Conservation (phyloP, 2,797 vertebrate genomes). For the Brachyalestes nurse region DNA sequence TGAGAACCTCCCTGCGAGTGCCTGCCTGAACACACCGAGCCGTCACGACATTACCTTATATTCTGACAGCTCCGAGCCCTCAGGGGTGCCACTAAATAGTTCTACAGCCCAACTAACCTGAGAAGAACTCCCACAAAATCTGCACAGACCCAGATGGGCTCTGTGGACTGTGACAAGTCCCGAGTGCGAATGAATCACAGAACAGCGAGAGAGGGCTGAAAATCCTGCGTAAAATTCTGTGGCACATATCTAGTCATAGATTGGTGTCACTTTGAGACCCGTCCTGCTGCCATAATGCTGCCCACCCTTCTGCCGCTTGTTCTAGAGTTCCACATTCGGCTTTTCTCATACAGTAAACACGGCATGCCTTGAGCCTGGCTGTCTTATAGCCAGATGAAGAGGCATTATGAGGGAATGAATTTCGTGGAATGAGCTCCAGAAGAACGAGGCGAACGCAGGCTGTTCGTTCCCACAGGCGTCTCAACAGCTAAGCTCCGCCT, state of each 20-base stretch:
- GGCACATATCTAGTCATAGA: not conserved
- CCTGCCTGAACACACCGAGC: too few species aligned
- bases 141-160: slow-evolving; percentile 25
- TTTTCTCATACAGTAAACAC: not conserved
- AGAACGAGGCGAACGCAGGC: not conserved
- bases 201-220: slow-evolving; percentile 12
- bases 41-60: too few species aligned
- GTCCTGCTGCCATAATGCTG: not conserved
- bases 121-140: not conserved
- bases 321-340: not conserved
- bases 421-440: not conserved
- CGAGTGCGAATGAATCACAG: slow-evolving; percentile 36
- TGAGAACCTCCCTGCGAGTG: too few species aligned
- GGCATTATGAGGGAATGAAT: not conserved
- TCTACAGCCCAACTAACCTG: not conserved
- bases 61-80: not conserved
- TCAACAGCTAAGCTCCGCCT: not conserved
- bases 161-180: slow-evolving; percentile 9
- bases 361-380: not conserved
- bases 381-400: not conserved
- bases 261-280: not conserved
- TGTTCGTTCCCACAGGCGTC: not conserved
- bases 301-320: not conserved
- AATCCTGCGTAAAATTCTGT: not conserved
- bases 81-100: not conserved